Base-by-base conservation (phyloP, 2,888 invertebrate genomes). In the Polia nebulosa region DNA sequence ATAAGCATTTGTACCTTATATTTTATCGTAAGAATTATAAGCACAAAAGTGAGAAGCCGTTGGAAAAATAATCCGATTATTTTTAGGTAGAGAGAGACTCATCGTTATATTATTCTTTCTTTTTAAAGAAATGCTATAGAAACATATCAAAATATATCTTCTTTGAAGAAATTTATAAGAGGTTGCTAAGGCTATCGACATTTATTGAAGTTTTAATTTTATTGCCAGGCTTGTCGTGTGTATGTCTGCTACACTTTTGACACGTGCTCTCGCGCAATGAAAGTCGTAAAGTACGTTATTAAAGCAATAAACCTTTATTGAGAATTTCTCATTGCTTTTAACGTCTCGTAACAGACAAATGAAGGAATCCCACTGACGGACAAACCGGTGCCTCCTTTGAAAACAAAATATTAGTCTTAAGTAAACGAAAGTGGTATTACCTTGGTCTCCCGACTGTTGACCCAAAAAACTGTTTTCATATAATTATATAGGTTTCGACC, bases 261-360 rank as follows among this genome's bases (percentile, higher is more conserved):
- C 92, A 91, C 89, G 89, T 90, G 88, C 87, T 89, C 88, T 84
- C 82, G 89, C 89, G 89, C 92, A 88, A 89, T 89, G 87, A 85
- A 85, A 83, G 86, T 92, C 92, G 89, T 94, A 94, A 94, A 93
- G 83, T 90, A 85, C 84, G 90, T 91, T 93, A 94, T 93, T 93
- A 91, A 87, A 90, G 91, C 83, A 84, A 89, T 94, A 94, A 94
- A 94, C 91, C 90, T 89, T 91, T 92, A 91, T 92, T 89, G 89
- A 90, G 90, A 92, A 93, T 92, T 92, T 90, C 92, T 89, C 90
- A 90, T 91, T 88, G 89, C 89, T 83, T 85, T 87, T 88, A 90
- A 88, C 87, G 85, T 88, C 86, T 86, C 86, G 85, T 89, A 88
- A 86, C 83, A 79, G 84, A 87, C 85, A 87, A 89, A 89, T 89